Evolutionary conservation across 2,888 invertebrate species (phyloP).

Genomic region (Diarsia mendica): DNA sequence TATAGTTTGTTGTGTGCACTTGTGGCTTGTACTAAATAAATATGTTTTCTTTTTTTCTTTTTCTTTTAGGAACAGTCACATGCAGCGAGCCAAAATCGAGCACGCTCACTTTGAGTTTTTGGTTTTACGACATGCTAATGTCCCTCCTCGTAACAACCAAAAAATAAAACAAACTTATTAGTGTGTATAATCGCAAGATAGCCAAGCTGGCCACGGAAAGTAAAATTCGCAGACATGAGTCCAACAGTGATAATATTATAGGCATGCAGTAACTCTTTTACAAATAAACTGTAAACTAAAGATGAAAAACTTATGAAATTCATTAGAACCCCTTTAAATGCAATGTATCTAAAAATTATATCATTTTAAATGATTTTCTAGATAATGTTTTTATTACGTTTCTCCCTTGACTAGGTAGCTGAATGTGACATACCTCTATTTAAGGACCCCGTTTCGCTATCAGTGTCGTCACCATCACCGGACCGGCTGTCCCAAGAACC

Average conservation of each 20-base stretch:
- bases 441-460: conserved; percentile 75
- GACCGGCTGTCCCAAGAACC: conserved; percentile 83
- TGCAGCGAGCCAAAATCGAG: background rate
- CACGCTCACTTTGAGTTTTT: background rate
- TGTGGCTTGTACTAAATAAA: too few species aligned
- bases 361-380: background rate
- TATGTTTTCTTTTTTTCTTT: too few species aligned
- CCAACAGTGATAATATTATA: too few species aligned
- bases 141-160: background rate
- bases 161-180: too few species aligned
- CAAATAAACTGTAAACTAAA: too few species aligned
- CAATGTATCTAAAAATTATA: background rate
- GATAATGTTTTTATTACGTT: background rate
- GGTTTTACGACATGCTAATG: background rate
- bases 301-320: background rate
- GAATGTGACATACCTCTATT: conserved; percentile 76
- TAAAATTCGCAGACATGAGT: background rate
- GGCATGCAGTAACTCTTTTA: too few species aligned
- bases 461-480: conserved; percentile 80
- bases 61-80: too few species aligned
- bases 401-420: background rate
- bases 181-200: background rate
- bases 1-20: too few species aligned
- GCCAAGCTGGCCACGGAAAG: background rate
- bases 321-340: background rate